phyloP scores from a whole-genome alignment of 2,113 vertebrate species.

The Hyperopisus bebe region DNA sequence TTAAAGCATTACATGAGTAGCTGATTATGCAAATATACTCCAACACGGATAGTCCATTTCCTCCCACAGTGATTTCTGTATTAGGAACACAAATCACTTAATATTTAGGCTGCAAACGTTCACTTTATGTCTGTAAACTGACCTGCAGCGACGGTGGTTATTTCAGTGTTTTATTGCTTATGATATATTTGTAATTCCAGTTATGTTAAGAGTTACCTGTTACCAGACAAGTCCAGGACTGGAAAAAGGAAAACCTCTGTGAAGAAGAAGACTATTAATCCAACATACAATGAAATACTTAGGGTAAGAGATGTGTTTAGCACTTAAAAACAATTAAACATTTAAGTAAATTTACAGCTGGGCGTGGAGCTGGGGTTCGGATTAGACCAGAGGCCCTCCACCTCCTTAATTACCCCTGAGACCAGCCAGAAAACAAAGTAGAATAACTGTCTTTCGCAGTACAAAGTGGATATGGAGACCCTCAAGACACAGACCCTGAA shows the following conservation, averaged over 20 bases:
- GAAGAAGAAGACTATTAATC: slow-evolving; percentile 86
- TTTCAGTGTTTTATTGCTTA: not conserved
- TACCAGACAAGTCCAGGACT: slow-evolving; percentile 82
- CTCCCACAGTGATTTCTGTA: not conserved
- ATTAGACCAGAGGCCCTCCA: not conserved
- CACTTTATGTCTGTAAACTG: not conserved
- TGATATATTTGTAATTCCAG: slow-evolving; percentile 48
- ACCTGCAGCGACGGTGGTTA: not conserved
- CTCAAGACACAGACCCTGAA: slow-evolving; percentile 73
- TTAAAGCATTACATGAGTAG: not conserved
- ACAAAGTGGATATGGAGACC: slow-evolving; percentile 66
- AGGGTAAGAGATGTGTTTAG: slow-evolving; percentile 52
- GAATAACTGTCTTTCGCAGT: slow-evolving; percentile 53
- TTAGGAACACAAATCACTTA: not conserved
- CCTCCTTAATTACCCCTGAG: not conserved
- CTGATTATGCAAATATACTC: not conserved
- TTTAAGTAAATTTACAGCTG: not conserved
- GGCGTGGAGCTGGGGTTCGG: not conserved
- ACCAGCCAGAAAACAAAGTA: not conserved
- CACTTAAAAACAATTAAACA: not conserved
- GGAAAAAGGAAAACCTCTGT: slow-evolving; percentile 88
- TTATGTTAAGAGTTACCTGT: slow-evolving; percentile 86
- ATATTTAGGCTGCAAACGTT: not conserved
- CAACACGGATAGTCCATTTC: not conserved
- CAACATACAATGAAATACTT: slow-evolving; percentile 84